A percentile compares a stretch with the other conserved stretches of the same genome.
Evolutionary conservation across 2,888 invertebrate species (phyloP).

Genomic region (Diloba caeruleocephala): DNA sequence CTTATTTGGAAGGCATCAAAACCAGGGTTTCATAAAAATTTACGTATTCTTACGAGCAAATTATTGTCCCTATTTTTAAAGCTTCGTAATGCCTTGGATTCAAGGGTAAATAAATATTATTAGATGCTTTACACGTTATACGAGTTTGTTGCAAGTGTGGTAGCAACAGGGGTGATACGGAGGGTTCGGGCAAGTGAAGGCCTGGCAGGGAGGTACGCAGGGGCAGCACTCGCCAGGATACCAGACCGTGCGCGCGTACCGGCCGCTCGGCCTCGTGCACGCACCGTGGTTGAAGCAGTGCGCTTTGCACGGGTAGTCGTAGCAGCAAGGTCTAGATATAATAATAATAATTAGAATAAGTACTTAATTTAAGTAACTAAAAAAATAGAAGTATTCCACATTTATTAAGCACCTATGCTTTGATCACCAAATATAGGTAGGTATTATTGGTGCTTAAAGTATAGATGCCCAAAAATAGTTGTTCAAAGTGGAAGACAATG

Average conservation of each 20-base stretch:
- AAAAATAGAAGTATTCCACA: neutral
- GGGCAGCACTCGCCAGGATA: slow-evolving; percentile 83
- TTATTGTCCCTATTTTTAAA: slow-evolving; percentile 7
- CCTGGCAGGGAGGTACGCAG: slow-evolving; percentile 78
- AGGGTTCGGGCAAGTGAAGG: slow-evolving; percentile 83
- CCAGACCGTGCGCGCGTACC: slow-evolving; percentile 81
- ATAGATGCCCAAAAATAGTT: no score
- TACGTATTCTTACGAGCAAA: neutral
- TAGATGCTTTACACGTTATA: slow-evolving; percentile 51
- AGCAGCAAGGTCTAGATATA: slow-evolving; percentile 78
- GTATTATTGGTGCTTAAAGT: no score
- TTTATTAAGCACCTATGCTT: no score
- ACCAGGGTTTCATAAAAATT: neutral
- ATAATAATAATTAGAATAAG: no score
- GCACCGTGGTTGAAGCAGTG: slow-evolving; percentile 85
- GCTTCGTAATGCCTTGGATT: neutral
- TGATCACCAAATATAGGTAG: no score
- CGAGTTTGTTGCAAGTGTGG: slow-evolving; percentile 79
- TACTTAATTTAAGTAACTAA: no score
- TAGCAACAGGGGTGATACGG: slow-evolving; percentile 83
- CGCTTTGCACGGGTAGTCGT: slow-evolving; percentile 85
- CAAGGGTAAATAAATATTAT: neutral
- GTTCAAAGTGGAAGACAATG: no score
- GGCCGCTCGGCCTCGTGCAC: slow-evolving; percentile 80
- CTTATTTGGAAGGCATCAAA: neutral